Conservation (phyloP, 2,888 invertebrate genomes). For the Dicranocentrus wangi region DNA sequence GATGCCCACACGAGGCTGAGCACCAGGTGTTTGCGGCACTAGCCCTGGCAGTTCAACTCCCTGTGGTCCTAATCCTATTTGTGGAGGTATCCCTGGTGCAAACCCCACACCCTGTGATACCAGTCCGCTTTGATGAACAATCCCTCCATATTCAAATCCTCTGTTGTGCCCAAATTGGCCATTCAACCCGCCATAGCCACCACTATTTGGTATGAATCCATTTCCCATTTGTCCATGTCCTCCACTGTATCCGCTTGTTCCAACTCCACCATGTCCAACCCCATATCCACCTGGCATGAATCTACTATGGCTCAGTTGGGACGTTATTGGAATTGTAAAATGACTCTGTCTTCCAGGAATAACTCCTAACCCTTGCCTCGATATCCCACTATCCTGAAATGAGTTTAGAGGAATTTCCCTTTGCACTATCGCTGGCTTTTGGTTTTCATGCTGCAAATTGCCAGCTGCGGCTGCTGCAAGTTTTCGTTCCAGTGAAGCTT, state of each 20-base stretch:
- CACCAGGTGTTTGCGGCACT: too few relatives aligned
- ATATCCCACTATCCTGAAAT: constrained; percentile 24
- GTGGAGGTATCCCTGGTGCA: too few relatives aligned
- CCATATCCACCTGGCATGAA: not conserved
- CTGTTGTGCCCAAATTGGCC: too few relatives aligned
- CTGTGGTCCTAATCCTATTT: too few relatives aligned
- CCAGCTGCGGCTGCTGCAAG: not conserved
- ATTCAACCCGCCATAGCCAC: not conserved
- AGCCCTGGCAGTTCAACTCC: not conserved
- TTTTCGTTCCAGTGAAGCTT: not conserved
- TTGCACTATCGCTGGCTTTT: constrained; percentile 26
- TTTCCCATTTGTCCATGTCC: constrained; percentile 4
- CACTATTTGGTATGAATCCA: too few relatives aligned
- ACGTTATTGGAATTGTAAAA: constrained; percentile 35
- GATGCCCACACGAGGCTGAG: too few relatives aligned
- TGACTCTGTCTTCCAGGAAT: constrained; percentile 33
- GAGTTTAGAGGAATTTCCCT: constrained; percentile 39
- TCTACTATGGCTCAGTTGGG: not conserved
- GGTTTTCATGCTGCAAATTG: not conserved
- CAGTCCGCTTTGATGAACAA: too few relatives aligned
- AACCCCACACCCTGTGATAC: too few relatives aligned
- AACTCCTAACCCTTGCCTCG: constrained; percentile 21
- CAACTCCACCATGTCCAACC: constrained; percentile 10
- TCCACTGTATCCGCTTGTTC: constrained; percentile 4
- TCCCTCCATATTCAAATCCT: too few relatives aligned